phyloP scores from a whole-genome alignment of 2,888 invertebrate species.

The Eupithecia subumbrata region DNA sequence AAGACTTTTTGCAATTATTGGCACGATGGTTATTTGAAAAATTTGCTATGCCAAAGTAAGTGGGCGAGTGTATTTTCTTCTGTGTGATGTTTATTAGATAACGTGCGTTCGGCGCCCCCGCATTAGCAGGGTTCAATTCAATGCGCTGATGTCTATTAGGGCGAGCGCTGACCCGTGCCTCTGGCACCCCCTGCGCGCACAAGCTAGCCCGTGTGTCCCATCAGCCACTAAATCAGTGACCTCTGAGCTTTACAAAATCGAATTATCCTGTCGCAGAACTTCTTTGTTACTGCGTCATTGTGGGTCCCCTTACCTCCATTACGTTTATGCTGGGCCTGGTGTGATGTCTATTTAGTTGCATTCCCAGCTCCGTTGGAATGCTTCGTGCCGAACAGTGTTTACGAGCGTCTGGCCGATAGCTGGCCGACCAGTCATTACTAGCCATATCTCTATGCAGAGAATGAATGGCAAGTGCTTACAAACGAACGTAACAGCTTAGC shows the following conservation, averaged over 20 bases:
- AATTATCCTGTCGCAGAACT: constrained; percentile 55
- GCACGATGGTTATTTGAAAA: constrained; percentile 13
- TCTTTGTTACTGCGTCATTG: constrained; percentile 44
- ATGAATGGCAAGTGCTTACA: constrained; percentile 79
- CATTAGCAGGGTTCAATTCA: constrained; percentile 51
- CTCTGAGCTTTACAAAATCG: constrained; percentile 60
- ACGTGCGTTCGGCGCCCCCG: constrained; percentile 37
- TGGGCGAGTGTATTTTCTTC: constrained; percentile 10
- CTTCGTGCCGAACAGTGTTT: constrained; percentile 76
- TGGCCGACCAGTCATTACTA: constrained; percentile 75
- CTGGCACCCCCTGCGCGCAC: constrained; percentile 59
- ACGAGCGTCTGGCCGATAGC: constrained; percentile 79
- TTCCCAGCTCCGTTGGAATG: constrained; percentile 72
- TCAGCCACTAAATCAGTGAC: constrained; percentile 65
- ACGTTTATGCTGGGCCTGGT: constrained; percentile 56
- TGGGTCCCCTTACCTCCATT: constrained; percentile 49
- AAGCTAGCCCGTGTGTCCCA: constrained; percentile 54
- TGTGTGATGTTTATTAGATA: constrained; percentile 17
- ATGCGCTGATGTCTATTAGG: constrained; percentile 61
- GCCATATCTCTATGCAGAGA: constrained; percentile 78
- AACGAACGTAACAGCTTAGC: constrained; percentile 68
- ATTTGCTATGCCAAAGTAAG: constrained; percentile 9
- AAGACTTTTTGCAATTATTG: constrained; percentile 36
- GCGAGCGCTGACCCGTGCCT: constrained; percentile 71
- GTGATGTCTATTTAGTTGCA: constrained; percentile 76